phyloP scores from a whole-genome alignment of 2,113 vertebrate species.

The Vireo altiloquus region DNA sequence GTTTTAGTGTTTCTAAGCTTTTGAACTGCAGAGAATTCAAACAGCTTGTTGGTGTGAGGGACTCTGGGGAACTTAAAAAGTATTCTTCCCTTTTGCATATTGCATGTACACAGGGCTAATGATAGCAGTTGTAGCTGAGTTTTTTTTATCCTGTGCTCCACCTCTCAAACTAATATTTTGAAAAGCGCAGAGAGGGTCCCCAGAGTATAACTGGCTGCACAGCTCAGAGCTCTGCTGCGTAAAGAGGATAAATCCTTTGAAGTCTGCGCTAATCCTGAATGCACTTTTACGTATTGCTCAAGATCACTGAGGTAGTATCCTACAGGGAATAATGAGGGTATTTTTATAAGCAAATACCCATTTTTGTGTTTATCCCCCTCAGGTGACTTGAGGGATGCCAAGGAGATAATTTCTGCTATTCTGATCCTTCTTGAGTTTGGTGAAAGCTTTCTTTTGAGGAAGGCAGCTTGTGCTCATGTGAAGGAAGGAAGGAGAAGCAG shows the following conservation, averaged over 20 bases:
- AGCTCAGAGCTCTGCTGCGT: background rate
- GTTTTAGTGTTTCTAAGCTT: conserved; percentile 43
- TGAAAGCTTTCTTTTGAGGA: background rate
- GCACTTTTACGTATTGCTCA: background rate
- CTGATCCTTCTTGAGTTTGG: background rate
- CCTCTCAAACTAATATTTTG: conserved; percentile 57
- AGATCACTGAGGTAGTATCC: background rate
- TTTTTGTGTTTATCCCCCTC: background rate
- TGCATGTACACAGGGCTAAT: background rate
- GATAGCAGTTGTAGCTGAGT: background rate
- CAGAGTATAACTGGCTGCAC: background rate
- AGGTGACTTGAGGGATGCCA: background rate
- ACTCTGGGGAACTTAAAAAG: conserved; percentile 24
- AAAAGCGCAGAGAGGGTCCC: conserved; percentile 14
- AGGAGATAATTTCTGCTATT: background rate
- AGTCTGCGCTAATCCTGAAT: conserved; percentile 31
- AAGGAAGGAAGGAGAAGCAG: background rate
- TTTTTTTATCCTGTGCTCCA: conserved; percentile 11
- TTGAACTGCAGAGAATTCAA: conserved; percentile 49
- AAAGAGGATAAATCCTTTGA: conserved; percentile 58
- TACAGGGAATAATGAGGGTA: background rate
- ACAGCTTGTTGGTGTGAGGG: conserved; percentile 11
- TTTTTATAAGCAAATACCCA: background rate
- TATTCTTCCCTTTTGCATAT: conserved; percentile 7
- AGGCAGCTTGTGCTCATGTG: background rate